A percentile compares a stretch with the other conserved stretches of the same genome.
phyloP scores from a whole-genome alignment of 2,888 invertebrate genomes.

The Eutolmus rufibarbis region DNA sequence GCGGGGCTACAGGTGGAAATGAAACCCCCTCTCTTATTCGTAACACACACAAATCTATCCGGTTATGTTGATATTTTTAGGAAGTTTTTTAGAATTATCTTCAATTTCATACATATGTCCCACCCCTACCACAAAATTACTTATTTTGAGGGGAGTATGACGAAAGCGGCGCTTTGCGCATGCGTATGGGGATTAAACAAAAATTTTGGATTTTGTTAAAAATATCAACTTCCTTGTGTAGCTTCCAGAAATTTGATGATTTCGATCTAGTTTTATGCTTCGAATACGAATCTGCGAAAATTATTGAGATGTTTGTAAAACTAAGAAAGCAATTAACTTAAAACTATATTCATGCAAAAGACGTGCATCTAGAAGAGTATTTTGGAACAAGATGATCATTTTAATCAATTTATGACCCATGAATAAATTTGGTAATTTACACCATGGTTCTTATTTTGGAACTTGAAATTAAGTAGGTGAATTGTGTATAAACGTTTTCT shows the following conservation, averaged over 20 bases:
- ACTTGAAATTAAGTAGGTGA: not conserved
- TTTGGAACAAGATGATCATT: not conserved
- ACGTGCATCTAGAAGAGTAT: not conserved
- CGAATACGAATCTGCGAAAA: not conserved
- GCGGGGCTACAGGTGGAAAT: not conserved
- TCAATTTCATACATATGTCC: not conserved
- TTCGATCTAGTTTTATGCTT: not conserved
- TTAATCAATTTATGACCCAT: no score
- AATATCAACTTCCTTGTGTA: not conserved
- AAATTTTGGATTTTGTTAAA: not conserved
- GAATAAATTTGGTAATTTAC: not conserved
- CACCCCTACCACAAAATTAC: not conserved
- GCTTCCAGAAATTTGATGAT: not conserved
- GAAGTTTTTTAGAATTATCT: not conserved
- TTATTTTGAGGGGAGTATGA: not conserved
- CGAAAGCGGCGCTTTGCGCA: not conserved
- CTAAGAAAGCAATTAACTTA: not conserved
- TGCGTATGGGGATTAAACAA: not conserved
- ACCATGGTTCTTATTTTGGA: not conserved
- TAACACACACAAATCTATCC: not conserved
- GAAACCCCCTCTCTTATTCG: not conserved
- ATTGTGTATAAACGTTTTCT: not conserved
- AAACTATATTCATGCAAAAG: no score
- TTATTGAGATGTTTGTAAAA: not conserved
- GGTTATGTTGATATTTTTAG: not conserved